Percentiles rank a stretch among this genome's conserved stretches.
These are phyloP conservation scores for Oscheius onirici DNA, from an alignment of 2,888 invertebrate genomes.

Conservation along the genomic window DNA sequence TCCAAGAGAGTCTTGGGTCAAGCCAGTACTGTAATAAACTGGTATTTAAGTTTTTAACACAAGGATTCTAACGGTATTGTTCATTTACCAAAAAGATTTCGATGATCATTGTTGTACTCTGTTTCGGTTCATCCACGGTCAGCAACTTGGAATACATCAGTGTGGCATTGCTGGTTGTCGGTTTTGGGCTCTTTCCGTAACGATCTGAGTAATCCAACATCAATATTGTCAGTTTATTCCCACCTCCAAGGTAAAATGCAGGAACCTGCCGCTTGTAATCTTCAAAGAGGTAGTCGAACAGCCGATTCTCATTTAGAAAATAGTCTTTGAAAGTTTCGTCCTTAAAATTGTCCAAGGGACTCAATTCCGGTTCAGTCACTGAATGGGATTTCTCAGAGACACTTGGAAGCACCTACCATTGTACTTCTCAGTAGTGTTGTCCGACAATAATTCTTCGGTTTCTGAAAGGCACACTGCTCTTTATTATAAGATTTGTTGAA, in stretches of 20 bases:
- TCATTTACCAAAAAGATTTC: slow-evolving; percentile 15
- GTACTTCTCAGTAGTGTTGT: too few relatives aligned
- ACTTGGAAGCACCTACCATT: too few relatives aligned
- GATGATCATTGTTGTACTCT: slow-evolving; percentile 17
- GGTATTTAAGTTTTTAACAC: not conserved
- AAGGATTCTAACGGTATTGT: too few relatives aligned
- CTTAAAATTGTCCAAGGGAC: not conserved
- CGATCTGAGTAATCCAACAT: not conserved
- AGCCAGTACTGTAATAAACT: not conserved
- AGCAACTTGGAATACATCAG: slow-evolving; percentile 1
- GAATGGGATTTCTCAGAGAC: too few relatives aligned
- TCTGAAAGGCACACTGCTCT: too few relatives aligned
- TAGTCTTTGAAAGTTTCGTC: slow-evolving; percentile 13
- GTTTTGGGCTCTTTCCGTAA: slow-evolving; percentile 11
- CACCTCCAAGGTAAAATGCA: slow-evolving; percentile 12
- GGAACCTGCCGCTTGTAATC: slow-evolving; percentile 21
- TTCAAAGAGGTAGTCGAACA: slow-evolving; percentile 1
- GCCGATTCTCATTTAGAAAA: slow-evolving; percentile 4
- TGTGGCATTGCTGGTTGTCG: slow-evolving; percentile 3
- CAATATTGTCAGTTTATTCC: too few relatives aligned
- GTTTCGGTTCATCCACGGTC: slow-evolving; percentile 10
- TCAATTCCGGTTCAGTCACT: not conserved
- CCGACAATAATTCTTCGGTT: too few relatives aligned
- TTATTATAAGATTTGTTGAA: too few relatives aligned
- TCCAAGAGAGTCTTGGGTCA: slow-evolving; percentile 20